Evolutionary conservation across 2,888 invertebrate species (phyloP).

Genomic region (Isoperla grammatica): DNA sequence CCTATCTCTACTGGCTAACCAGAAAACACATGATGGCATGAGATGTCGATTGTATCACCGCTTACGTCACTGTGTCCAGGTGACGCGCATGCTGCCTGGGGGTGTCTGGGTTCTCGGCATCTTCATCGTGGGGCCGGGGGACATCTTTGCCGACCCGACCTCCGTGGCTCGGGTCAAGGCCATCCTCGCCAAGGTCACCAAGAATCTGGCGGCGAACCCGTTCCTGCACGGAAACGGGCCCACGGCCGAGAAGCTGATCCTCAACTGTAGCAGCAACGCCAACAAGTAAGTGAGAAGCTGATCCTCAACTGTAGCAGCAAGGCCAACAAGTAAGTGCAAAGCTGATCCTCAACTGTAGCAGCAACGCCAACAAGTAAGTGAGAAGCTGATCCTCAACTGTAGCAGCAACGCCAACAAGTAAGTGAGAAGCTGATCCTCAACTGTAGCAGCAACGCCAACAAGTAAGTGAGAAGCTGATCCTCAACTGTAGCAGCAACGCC

Average conservation of each 20-base stretch:
- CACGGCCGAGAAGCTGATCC: conserved; percentile 55
- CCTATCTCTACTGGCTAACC: too few relatives aligned
- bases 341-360: too few relatives aligned
- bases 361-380: too few relatives aligned
- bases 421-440: too few relatives aligned
- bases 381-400: too few relatives aligned
- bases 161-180: background rate
- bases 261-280: conserved; percentile 49
- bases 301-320: background rate
- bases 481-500: too few relatives aligned
- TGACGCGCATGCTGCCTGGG: conserved; percentile 85
- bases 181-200: conserved; percentile 9
- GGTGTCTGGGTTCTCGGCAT: conserved; percentile 82
- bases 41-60: too few relatives aligned
- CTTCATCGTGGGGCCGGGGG: conserved; percentile 65
- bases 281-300: conserved; percentile 43
- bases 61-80: conserved; percentile 45
- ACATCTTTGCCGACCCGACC: conserved; percentile 53
- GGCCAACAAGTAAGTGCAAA: too few relatives aligned
- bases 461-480: too few relatives aligned
- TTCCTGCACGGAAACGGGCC: conserved; percentile 56
- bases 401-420: too few relatives aligned
- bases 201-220: conserved; percentile 50
- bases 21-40: too few relatives aligned
- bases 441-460: too few relatives aligned